Evolutionary conservation across 2,113 vertebrate genomes (phyloP).

Genomic region (Datnioides undecimradiatus): DNA sequence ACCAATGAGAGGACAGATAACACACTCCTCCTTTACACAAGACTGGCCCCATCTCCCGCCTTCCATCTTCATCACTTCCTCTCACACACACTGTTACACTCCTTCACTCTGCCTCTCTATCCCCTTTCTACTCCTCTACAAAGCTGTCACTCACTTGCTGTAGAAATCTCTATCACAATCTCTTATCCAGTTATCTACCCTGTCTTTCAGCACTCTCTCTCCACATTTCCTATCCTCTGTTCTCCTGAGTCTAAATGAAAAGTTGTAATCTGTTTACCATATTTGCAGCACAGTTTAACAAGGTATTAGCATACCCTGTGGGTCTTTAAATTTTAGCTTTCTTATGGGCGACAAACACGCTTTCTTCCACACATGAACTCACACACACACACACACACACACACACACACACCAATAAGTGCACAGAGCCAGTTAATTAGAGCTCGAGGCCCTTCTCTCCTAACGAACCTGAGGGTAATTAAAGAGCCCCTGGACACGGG

Average conservation of each 20-base stretch:
- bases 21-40: conserved; percentile 49
- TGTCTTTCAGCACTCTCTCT: conserved; percentile 22
- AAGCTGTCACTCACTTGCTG: conserved; percentile 52
- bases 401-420: conserved; percentile 32
- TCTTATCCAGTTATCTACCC: conserved; percentile 50
- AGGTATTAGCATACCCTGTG: conserved; percentile 59
- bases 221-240: not conserved
- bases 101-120: conserved; percentile 56
- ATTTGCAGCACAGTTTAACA: conserved; percentile 58
- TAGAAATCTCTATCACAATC: conserved; percentile 51
- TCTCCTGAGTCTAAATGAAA: conserved; percentile 41
- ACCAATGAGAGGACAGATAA: conserved; percentile 62
- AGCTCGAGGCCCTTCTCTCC: conserved; percentile 72
- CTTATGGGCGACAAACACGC: conserved; percentile 40
- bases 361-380: conserved; percentile 34
- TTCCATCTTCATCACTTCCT: conserved; percentile 75
- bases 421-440: conserved; percentile 77
- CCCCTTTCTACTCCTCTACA: conserved; percentile 36
- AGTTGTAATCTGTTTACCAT: conserved; percentile 51
- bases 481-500: conserved; percentile 79
- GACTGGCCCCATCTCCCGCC: conserved; percentile 57
- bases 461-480: conserved; percentile 81
- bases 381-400: conserved; percentile 38
- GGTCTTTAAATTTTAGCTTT: conserved; percentile 46
- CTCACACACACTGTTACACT: conserved; percentile 66